phyloP scores from a whole-genome alignment of 1,140 invertebrate genomes.

The Tigriopus japonicus region DNA sequence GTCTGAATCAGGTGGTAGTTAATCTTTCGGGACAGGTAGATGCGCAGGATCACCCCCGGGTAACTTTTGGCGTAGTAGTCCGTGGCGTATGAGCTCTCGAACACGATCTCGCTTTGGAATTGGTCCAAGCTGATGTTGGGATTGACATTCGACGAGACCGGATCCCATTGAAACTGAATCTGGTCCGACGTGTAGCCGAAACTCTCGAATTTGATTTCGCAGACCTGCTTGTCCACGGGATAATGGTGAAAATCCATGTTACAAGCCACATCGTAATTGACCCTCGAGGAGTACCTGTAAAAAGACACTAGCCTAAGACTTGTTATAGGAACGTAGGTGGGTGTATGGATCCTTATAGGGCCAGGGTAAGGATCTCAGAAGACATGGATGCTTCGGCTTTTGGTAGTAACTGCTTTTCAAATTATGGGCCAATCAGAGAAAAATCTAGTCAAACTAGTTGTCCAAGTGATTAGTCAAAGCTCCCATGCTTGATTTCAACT shows the following conservation, averaged over 20 bases:
- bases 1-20: slow-evolving; percentile 18
- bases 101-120: neutral
- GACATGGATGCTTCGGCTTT: no score
- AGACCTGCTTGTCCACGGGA: slow-evolving; percentile 7
- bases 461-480: no score
- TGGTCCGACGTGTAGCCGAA: neutral
- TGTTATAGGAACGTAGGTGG: no score
- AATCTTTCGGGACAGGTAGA: slow-evolving; percentile 15
- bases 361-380: no score
- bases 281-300: neutral
- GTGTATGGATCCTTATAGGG: no score
- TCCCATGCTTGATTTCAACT: no score
- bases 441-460: no score
- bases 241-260: slow-evolving; percentile 4
- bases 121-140: neutral
- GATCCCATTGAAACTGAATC: neutral
- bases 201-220: slow-evolving; percentile 5
- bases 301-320: no score
- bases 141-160: neutral
- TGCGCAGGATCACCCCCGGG: slow-evolving; percentile 5
- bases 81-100: neutral
- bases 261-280: slow-evolving; percentile 9
- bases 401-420: no score
- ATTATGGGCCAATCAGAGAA: no score
- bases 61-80: neutral